These are phyloP conservation scores for Pseudotriccus pelzelni DNA, from an alignment of 2,797 vertebrate genomes.

Conservation along the genomic window DNA sequence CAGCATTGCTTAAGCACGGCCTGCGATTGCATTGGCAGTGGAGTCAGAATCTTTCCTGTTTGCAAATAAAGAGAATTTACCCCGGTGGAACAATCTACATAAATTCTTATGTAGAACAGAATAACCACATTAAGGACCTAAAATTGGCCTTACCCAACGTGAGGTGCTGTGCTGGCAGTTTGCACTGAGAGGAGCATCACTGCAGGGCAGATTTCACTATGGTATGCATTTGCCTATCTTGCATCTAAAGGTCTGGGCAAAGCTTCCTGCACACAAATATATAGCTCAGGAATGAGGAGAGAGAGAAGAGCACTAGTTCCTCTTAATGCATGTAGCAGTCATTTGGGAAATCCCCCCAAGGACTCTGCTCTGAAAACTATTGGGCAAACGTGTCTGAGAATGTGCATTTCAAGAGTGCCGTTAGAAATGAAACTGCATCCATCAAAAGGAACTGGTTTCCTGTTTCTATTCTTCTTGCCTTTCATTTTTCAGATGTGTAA, in stretches of 20 bases:
- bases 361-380: constrained; percentile 39
- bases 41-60: neutral
- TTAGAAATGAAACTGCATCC: constrained; percentile 50
- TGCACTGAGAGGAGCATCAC: neutral
- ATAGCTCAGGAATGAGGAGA: constrained; percentile 10
- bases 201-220: constrained; percentile 21
- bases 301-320: neutral
- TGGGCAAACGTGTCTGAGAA: constrained; percentile 29
- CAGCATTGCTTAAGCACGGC: neutral
- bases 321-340: constrained; percentile 6
- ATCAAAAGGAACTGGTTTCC: constrained; percentile 43
- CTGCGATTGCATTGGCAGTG: neutral
- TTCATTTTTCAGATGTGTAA: constrained; percentile 55
- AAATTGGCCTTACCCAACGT: neutral
- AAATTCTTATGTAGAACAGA: constrained; percentile 18
- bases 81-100: neutral
- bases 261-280: constrained; percentile 11
- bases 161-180: constrained; percentile 24
- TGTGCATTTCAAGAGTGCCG: constrained; percentile 2
- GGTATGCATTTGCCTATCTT: constrained; percentile 53
- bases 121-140: constrained; percentile 44
- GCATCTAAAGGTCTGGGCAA: constrained; percentile 31
- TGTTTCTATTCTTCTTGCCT: constrained; percentile 25
- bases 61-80: constrained; percentile 18
- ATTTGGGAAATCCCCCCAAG: constrained; percentile 57